Evolutionary conservation across 2,888 invertebrate genomes (phyloP), one percentile per base, ranked within the genome.

Genomic region (Lepidocyrtoides sp.): DNA sequence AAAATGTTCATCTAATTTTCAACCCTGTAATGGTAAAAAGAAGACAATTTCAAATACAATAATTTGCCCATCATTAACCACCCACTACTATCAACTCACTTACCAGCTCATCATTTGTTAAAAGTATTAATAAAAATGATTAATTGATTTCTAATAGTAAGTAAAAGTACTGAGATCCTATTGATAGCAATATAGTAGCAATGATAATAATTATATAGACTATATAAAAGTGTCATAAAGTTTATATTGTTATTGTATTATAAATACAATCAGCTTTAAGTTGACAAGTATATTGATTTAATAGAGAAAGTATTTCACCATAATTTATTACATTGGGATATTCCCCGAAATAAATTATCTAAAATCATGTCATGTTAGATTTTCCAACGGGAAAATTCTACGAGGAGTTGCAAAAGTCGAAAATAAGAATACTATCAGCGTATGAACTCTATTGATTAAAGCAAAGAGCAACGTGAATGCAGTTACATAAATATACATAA

Each of bases 121-220:
- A n/a, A n/a, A n/a, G n/a, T n/a, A n/a, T n/a, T n/a, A n/a, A n/a
- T n/a, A 41, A 36, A 3, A 72, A 41, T 23, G 17, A 1, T 14
- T 72, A 17, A 72, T n/a, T n/a, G n/a, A n/a, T n/a, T n/a, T n/a
- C n/a, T n/a, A n/a, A 8, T 44, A 10, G 20, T 66, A 66, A 36
- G 1, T 48, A 51, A 51, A 41, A 77, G 51, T 77, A 77, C 77
- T 77, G 77, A 77, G 77, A 77, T 77, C 77, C 77, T 77, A 77
- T 77, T 51, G 29, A 51, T 29, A 29, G n/a, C n/a, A n/a, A n/a
- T n/a, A 44, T 72, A 51, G 51, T 23, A 29, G 3, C 29, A 51
- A 75, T 75, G 44, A 3, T 36, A 72, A 72, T 72, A 10, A 20
- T n/a, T 44, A n/a, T 4, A 32, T 32, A 3, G 2, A 20, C 17